A percentile compares a stretch with the other conserved stretches of the same genome.
Conservation (phyloP, 2,888 invertebrate species). For the Hypena proboscidalis region DNA sequence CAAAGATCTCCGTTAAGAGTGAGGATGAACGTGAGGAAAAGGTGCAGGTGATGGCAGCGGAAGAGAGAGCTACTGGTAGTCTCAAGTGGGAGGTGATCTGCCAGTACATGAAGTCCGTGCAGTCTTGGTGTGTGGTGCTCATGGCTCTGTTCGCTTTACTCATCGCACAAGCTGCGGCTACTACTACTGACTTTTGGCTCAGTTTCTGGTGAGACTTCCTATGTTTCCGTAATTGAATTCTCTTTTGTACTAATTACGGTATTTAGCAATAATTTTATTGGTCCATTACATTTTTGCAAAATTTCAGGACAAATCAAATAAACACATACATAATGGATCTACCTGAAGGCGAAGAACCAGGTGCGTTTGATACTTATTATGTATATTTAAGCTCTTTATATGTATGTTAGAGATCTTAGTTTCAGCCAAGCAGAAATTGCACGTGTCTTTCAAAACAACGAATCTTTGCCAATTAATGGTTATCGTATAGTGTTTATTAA, state of each 20-base stretch:
- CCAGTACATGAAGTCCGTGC: slow-evolving; percentile 83
- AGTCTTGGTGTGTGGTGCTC: slow-evolving; percentile 81
- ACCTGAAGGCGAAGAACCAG: slow-evolving; percentile 54
- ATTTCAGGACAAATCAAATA: slow-evolving; percentile 74
- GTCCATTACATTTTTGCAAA: slow-evolving; percentile 2
- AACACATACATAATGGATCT: slow-evolving; percentile 58
- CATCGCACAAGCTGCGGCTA: slow-evolving; percentile 86
- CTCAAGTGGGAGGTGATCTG: slow-evolving; percentile 86
- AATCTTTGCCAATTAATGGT: too few relatives aligned
- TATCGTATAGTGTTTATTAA: too few relatives aligned
- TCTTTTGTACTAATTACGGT: too few relatives aligned
- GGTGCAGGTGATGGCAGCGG: slow-evolving; percentile 82
- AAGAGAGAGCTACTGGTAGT: slow-evolving; percentile 86
- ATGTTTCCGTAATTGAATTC: too few relatives aligned
- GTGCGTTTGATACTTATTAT: slow-evolving; percentile 43
- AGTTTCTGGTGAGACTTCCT: slow-evolving; percentile 86
- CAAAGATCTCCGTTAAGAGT: slow-evolving; percentile 70
- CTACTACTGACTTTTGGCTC: slow-evolving; percentile 90
- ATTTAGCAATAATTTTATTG: too few relatives aligned
- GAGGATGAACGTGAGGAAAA: slow-evolving; percentile 61
- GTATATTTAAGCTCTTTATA: too few relatives aligned
- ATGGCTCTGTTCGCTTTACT: slow-evolving; percentile 81
- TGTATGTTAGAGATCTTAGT: too few relatives aligned
- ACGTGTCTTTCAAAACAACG: too few relatives aligned
- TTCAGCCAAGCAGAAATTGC: too few relatives aligned